These are phyloP conservation scores for Pantala flavescens DNA, from an alignment of 1,140 invertebrate species.

Conservation along the genomic window DNA sequence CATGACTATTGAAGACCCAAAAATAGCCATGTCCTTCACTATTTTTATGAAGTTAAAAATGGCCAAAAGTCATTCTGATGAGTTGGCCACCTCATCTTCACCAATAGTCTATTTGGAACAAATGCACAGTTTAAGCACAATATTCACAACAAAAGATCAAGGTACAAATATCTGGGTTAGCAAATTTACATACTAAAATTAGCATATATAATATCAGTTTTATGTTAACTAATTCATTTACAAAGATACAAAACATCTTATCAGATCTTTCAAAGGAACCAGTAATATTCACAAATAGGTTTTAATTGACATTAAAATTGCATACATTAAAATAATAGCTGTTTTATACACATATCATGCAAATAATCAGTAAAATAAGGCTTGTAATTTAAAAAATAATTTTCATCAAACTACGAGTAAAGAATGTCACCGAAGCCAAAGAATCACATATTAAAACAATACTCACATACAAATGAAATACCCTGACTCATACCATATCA, in stretches of 20 bases:
- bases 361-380: not conserved
- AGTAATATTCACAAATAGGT: not conserved
- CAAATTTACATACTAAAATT: conserved; percentile 1
- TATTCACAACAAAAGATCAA: not conserved
- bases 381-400: not conserved
- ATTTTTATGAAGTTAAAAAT: not conserved
- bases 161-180: not conserved
- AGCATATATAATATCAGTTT: conserved; percentile 4
- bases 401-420: not conserved
- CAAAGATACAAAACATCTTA: conserved; percentile 10
- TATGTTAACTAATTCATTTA: conserved; percentile 8
- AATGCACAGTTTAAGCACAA: conserved; percentile 4
- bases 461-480: conserved; percentile 4
- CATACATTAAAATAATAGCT: not conserved
- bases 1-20: not conserved
- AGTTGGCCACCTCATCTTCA: not conserved
- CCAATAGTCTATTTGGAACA: not conserved
- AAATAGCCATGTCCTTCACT: not conserved
- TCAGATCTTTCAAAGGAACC: conserved; percentile 1
- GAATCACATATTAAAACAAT: not conserved
- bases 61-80: not conserved
- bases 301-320: not conserved
- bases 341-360: not conserved
- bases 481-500: conserved; percentile 1
- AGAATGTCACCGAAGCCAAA: not conserved